These are phyloP conservation scores for Gopherus evgoodei DNA, from an alignment of 2,113 vertebrate genomes.

Conservation along the genomic window DNA sequence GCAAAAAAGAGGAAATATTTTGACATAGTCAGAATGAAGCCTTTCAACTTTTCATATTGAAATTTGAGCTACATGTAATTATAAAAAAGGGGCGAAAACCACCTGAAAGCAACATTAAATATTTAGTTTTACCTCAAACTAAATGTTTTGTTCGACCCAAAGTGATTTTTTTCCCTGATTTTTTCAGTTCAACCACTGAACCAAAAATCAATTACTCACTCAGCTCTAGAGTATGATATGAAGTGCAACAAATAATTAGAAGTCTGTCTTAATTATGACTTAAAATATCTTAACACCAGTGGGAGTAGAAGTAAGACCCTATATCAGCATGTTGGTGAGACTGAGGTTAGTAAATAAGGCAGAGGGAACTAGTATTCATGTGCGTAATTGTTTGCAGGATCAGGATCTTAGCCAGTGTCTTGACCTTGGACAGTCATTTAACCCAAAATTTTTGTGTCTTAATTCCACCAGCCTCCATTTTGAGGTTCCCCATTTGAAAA, in stretches of 20 bases:
- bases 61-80: not conserved
- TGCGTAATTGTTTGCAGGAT: not conserved
- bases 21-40: not conserved
- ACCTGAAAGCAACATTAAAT: not conserved
- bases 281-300: not conserved
- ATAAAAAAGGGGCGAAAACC: not conserved
- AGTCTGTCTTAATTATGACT: not conserved
- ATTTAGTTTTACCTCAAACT: not conserved
- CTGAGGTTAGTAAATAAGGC: not conserved
- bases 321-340: not conserved
- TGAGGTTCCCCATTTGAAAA: not conserved
- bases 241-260: not conserved
- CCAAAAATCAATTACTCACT: not conserved
- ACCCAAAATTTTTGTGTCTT: accelerated
- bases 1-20: not conserved
- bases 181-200: not conserved
- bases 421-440: not conserved
- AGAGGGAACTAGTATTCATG: not conserved
- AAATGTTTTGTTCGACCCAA: not conserved
- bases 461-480: not conserved
- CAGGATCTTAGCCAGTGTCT: not conserved
- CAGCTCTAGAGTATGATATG: not conserved
- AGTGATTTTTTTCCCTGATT: not conserved
- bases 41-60: not conserved
- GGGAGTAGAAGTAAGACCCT: not conserved